These are phyloP conservation scores for Camptogramma bilineatum DNA, from an alignment of 2,888 invertebrate genomes.

Conservation along the genomic window DNA sequence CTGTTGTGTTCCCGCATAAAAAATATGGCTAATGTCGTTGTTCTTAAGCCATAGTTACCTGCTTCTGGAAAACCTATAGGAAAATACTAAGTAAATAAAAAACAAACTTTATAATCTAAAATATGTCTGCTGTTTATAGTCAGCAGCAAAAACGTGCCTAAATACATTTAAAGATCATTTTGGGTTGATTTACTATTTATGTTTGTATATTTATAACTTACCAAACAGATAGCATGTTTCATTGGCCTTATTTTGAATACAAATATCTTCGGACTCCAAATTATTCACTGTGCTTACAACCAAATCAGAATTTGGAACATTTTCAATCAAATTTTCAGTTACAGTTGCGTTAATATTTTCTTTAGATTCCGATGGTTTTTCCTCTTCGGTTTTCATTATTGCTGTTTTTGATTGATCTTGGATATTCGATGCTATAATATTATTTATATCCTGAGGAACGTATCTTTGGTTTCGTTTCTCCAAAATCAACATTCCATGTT, in stretches of 20 bases:
- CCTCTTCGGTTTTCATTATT: constrained; percentile 1
- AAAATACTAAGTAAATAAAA: not conserved
- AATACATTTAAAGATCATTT: no score
- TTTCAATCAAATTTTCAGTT: constrained; percentile 28
- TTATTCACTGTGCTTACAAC: not conserved
- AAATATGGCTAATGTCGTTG: constrained; percentile 65
- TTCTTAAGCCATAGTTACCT: constrained; percentile 67
- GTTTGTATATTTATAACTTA: constrained; percentile 47
- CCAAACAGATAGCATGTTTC: constrained; percentile 69
- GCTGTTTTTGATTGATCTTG: constrained; percentile 4
- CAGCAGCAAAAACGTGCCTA: no score
- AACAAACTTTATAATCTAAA: not conserved
- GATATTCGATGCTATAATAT: constrained; percentile 5
- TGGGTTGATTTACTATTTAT: no score
- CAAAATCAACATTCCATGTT: constrained; percentile 63
- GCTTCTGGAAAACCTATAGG: constrained; percentile 59
- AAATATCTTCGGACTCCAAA: constrained; percentile 44
- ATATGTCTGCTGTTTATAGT: no score
- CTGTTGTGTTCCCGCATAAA: constrained; percentile 74
- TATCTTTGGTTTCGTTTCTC: constrained; percentile 57
- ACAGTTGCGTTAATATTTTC: constrained; percentile 15
- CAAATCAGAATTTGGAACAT: not conserved
- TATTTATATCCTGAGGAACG: constrained; percentile 53
- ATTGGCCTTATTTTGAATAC: constrained; percentile 58
- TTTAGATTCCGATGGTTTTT: not conserved